Evolutionary conservation across 1,140 invertebrate species (phyloP).

Genomic region (Drosophila repleta): DNA sequence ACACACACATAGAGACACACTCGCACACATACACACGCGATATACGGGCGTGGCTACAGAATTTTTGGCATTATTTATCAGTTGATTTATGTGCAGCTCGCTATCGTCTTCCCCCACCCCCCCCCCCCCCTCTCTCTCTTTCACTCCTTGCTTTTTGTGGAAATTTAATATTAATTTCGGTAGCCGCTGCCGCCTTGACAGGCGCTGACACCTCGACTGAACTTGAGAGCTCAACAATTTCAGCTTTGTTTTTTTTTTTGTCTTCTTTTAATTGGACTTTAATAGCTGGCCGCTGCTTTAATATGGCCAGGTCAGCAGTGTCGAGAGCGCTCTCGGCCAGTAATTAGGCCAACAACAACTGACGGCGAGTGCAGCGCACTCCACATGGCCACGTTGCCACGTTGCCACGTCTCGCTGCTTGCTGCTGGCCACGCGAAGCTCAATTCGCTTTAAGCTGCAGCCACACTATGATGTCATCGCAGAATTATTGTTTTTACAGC

Average conservation of each 20-base stretch:
- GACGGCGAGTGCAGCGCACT: constrained; percentile 5
- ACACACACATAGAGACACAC: background rate
- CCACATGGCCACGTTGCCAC: background rate
- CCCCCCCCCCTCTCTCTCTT: background rate
- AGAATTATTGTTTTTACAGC: background rate
- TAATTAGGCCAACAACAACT: constrained; percentile 43
- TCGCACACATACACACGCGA: constrained; percentile 50
- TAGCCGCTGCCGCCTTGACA: constrained; percentile 62
- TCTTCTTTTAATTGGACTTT: constrained; percentile 74
- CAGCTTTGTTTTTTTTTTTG: background rate
- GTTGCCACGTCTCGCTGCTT: no score
- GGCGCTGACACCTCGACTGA: constrained; percentile 78
- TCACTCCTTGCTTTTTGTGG: constrained; percentile 40
- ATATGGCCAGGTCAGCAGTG: constrained; percentile 55
- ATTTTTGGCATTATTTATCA: constrained; percentile 74
- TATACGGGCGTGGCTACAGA: constrained; percentile 70
- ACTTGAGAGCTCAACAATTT: constrained; percentile 59
- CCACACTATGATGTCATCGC: background rate
- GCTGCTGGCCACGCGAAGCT: background rate
- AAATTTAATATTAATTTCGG: constrained; percentile 76
- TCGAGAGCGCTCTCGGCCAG: constrained; percentile 11
- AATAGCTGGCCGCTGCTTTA: constrained; percentile 65
- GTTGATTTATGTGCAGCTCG: constrained; percentile 62
- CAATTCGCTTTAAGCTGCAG: background rate
- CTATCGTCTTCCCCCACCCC: constrained; percentile 13